Evolutionary conservation across 1,140 invertebrate species (phyloP).

Genomic region (Bombus fervidus): DNA sequence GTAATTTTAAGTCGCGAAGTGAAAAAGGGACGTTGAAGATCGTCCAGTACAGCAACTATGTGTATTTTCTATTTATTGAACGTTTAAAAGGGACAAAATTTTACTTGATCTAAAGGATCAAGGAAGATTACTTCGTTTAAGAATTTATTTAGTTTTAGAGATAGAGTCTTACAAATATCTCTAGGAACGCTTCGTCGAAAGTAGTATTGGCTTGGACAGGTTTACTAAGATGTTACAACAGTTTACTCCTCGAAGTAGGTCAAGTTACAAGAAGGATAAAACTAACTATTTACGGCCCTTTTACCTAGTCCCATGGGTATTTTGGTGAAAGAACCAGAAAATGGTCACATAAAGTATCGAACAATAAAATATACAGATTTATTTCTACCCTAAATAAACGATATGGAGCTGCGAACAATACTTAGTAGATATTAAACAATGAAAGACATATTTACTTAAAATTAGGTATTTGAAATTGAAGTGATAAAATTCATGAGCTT

Average conservation of each 20-base stretch:
- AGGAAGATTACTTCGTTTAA: neutral
- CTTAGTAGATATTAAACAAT: neutral
- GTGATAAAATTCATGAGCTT: neutral
- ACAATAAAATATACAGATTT: neutral
- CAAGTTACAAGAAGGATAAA: neutral
- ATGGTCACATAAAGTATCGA: neutral
- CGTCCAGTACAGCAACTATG: no score
- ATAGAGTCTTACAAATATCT: neutral
- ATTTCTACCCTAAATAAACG: neutral
- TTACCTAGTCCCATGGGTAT: neutral
- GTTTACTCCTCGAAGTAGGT: neutral
- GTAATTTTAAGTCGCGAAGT: fast-evolving
- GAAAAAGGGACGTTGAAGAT: neutral
- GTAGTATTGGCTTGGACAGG: neutral
- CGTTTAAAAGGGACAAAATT: neutral
- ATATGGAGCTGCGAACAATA: neutral
- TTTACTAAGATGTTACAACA: no score
- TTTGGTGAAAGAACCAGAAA: neutral
- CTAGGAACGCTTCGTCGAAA: neutral
- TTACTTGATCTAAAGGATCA: neutral
- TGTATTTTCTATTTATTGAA: neutral
- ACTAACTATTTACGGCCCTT: neutral
- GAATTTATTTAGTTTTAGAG: neutral
- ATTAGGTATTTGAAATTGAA: neutral
- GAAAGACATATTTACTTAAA: neutral